These are phyloP conservation scores for Polyommatus icarus DNA, from an alignment of 2,888 invertebrate genomes.

Conservation along the genomic window DNA sequence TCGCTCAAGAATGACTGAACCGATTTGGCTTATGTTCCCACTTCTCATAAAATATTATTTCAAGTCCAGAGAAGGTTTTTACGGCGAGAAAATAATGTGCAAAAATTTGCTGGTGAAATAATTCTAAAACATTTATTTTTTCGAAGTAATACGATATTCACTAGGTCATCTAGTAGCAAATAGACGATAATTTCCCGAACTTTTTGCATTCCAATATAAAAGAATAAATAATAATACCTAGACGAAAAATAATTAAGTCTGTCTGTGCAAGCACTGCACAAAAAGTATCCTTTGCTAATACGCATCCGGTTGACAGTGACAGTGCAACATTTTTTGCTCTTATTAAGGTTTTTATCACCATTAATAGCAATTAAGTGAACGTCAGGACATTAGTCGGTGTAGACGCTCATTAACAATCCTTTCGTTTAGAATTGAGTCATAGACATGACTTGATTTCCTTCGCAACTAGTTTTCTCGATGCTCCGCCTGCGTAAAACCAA, in stretches of 20 bases:
- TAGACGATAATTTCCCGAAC: too few species aligned
- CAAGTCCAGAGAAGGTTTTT: too few species aligned
- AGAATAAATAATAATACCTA: neutral
- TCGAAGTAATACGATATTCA: too few species aligned
- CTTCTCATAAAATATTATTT: too few species aligned
- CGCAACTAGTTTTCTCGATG: slow-evolving; percentile 4
- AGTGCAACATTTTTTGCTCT: slow-evolving; percentile 9
- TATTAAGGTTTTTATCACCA: neutral
- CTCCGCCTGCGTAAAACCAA: too few species aligned
- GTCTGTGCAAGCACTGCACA: neutral
- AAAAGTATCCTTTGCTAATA: neutral
- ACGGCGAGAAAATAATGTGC: too few species aligned
- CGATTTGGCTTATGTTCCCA: too few species aligned
- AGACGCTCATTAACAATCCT: slow-evolving; percentile 24
- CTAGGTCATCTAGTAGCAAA: too few species aligned
- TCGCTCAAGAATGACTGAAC: too few species aligned
- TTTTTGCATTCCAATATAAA: too few species aligned
- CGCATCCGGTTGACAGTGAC: slow-evolving; percentile 2
- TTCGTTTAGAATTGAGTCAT: slow-evolving; percentile 37
- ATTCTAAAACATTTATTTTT: too few species aligned
- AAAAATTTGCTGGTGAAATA: too few species aligned
- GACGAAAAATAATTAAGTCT: neutral
- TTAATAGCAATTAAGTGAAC: slow-evolving; percentile 7
- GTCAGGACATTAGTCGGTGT: neutral
- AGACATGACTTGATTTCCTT: slow-evolving; percentile 39